Conservation (phyloP, 2,113 vertebrate species). For the Rhinolophus sinicus region DNA sequence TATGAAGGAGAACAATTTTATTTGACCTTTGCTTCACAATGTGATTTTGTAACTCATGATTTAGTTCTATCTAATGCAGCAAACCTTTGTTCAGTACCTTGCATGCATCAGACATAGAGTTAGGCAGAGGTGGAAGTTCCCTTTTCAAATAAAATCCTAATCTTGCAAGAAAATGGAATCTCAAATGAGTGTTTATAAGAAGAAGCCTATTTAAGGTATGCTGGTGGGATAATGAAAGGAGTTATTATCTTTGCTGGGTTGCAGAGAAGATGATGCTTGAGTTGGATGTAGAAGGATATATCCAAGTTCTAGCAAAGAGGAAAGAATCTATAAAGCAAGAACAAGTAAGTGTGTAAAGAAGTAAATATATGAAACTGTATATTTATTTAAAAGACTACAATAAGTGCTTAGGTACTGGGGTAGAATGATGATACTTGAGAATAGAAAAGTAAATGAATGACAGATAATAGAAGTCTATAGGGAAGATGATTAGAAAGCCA, state of each 20-base stretch:
- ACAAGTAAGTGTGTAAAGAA: neutral
- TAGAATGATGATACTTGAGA: neutral
- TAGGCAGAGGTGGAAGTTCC: neutral
- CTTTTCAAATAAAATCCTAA: neutral
- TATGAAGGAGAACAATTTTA: neutral
- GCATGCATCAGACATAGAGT: neutral
- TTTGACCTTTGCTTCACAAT: slow-evolving; percentile 29
- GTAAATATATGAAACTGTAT: neutral
- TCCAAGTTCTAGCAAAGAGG: neutral
- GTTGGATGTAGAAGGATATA: neutral
- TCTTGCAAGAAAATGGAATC: neutral
- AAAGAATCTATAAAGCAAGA: neutral
- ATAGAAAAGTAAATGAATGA: neutral
- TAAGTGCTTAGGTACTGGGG: neutral
- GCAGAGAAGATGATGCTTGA: neutral
- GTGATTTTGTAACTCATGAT: neutral
- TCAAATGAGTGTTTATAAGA: neutral
- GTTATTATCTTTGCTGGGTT: neutral
- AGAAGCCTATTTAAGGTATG: neutral
- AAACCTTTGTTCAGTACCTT: neutral
- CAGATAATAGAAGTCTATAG: neutral
- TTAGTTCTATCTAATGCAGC: neutral
- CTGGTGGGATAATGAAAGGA: neutral
- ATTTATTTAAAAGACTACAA: neutral
- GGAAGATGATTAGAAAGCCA: neutral